Percentiles rank a stretch among this genome's conserved stretches.
Conservation (phyloP, 2,888 invertebrate species). For the Hydrotaea diabolus region DNA sequence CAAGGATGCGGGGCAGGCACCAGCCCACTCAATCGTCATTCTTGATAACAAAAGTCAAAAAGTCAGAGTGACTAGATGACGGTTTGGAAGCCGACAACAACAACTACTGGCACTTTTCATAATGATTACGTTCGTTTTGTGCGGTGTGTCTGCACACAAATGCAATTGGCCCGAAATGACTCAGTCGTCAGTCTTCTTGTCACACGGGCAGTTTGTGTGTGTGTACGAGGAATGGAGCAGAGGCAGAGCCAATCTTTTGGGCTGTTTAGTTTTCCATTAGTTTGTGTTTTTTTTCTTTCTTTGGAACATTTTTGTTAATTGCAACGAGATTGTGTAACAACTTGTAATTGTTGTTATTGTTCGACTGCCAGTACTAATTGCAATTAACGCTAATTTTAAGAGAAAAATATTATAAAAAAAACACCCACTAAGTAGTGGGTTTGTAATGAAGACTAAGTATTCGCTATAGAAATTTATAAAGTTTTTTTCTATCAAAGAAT, state of each 20-base stretch:
- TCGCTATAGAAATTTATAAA: too few relatives aligned
- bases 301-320: constrained; percentile 34
- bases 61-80: not conserved
- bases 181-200: not conserved
- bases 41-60: not conserved
- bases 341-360: constrained; percentile 16
- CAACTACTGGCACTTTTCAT: not conserved
- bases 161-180: not conserved
- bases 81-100: not conserved
- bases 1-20: too few relatives aligned
- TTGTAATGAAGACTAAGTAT: too few relatives aligned
- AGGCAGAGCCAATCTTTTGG: too few relatives aligned
- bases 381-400: constrained; percentile 24
- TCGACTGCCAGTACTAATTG: constrained; percentile 20
- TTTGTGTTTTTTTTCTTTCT: not conserved
- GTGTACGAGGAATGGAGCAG: too few relatives aligned
- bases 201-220: not conserved
- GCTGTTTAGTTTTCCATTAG: too few relatives aligned
- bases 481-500: not conserved
- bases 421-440: not conserved
- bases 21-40: not conserved
- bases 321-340: constrained; percentile 43
- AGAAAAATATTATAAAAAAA: not conserved
- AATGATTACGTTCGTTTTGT: not conserved
- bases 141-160: not conserved